phyloP scores from a whole-genome alignment of 2,888 invertebrate species.

The Pecten maximus region DNA sequence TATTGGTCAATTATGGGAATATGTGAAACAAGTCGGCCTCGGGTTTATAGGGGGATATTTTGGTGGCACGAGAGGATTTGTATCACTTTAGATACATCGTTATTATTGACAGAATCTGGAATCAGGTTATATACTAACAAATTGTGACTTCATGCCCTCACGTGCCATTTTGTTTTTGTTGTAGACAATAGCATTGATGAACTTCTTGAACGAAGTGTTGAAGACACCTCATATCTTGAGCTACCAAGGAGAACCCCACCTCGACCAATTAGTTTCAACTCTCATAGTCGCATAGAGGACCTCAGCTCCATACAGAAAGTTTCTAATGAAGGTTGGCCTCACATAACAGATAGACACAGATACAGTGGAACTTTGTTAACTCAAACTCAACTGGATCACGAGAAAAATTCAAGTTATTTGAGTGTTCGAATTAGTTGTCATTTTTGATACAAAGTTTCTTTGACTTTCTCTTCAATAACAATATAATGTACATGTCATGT shows the following conservation, averaged over 20 bases:
- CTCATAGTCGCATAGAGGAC: conserved; percentile 65
- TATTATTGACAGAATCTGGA: neutral
- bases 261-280: conserved; percentile 45
- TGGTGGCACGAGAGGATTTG: too few relatives aligned
- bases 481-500: too few relatives aligned
- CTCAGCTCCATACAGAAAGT: conserved; percentile 75
- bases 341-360: neutral
- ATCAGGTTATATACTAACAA: neutral
- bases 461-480: too few relatives aligned
- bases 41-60: too few relatives aligned
- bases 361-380: neutral
- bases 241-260: conserved; percentile 62
- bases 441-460: too few relatives aligned
- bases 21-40: too few relatives aligned
- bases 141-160: neutral
- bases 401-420: too few relatives aligned
- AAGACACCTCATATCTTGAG: conserved; percentile 65
- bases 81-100: too few relatives aligned
- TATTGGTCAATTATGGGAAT: too few relatives aligned
- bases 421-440: too few relatives aligned
- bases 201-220: conserved; percentile 57
- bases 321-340: conserved; percentile 57
- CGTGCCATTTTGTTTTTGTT: neutral
- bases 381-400: too few relatives aligned
- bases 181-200: conserved; percentile 1